Evolutionary conservation across 2,113 vertebrate genomes (phyloP), one percentile per base, ranked within the genome.

Genomic region (cat (Felis catus)): DNA sequence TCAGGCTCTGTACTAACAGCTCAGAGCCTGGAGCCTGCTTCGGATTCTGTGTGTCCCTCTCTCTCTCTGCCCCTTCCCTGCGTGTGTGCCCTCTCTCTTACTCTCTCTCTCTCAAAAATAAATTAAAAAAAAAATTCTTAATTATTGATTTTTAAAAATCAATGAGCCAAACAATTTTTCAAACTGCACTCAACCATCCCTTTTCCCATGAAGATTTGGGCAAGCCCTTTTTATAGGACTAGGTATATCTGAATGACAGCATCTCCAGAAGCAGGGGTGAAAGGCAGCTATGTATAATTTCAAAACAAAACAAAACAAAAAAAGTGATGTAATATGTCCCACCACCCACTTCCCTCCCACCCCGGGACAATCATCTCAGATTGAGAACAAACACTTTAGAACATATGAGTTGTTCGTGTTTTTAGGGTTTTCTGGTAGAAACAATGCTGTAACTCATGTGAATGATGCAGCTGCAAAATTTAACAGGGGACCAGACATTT

Each of bases 261-360:
- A 76, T 61, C 79, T 61, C 78, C 36, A n/a, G 31, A 13, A 73
- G n/a, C 15, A 90, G 45, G 45, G 86, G 68, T 68, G 51, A 93
- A 88, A 51, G 12, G 84, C 58, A 76, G 94, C 70, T 79, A 5
- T 21, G 80, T 1, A 48, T 73, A 80, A 87, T 66, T 85, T 39
- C 65, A 31, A 78, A 55, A 48, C 21, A 61, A 61, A 13, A 25
- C 84, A 31, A 76, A 53, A 48, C 80, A 80, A 48, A 68, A 61
- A 31, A 88, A 36, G 61, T 94, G 96, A 93, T 92, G 41, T 65
- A 80, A 94, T 78, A 74, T 27, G 53, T 15, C 58, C 84, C 55
- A 51, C 68, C 79, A 97, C 96, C 95, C 48, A 94, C 97, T 86
- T 65, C 63, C 79, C 96, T 98, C 95, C 94, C 21, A 95, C 94